Conservation (phyloP, 2,113 vertebrate species). For the Campylomormyrus tamandua region DNA sequence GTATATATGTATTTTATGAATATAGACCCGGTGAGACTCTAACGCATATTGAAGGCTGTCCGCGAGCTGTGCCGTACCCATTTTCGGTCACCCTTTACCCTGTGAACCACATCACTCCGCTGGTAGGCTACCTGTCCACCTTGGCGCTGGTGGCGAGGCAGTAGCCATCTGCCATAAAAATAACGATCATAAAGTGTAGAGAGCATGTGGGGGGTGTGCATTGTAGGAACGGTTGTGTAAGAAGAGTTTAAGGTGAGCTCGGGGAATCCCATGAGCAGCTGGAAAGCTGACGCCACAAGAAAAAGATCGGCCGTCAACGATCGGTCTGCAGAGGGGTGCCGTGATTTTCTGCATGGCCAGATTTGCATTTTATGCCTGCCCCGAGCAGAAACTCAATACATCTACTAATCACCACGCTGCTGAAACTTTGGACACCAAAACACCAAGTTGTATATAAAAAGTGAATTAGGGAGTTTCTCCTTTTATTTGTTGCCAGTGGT, state of each 20-base stretch:
- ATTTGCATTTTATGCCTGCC: not conserved
- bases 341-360: constrained; percentile 8
- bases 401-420: not conserved
- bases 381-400: not conserved
- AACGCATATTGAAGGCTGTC: not conserved
- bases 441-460: not conserved
- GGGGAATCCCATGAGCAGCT: constrained; percentile 9
- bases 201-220: not conserved
- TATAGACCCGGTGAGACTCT: not conserved
- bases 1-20: not conserved
- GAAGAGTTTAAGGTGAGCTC: not conserved
- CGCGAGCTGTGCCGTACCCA: not conserved
- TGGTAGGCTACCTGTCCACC: not conserved
- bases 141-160: not conserved
- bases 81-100: not conserved
- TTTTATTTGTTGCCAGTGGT: not conserved
- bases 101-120: not conserved
- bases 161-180: not conserved
- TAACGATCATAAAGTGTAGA: not conserved
- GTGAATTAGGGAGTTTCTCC: not conserved
- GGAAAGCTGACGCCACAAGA: constrained; percentile 1
- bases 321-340: not conserved
- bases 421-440: not conserved
- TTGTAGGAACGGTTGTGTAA: not conserved
- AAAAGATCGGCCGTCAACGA: not conserved